Evolutionary conservation across 2,888 invertebrate genomes (phyloP), one percentile per base, ranked within the genome.

Genomic region (Ectemnius lituratus): DNA sequence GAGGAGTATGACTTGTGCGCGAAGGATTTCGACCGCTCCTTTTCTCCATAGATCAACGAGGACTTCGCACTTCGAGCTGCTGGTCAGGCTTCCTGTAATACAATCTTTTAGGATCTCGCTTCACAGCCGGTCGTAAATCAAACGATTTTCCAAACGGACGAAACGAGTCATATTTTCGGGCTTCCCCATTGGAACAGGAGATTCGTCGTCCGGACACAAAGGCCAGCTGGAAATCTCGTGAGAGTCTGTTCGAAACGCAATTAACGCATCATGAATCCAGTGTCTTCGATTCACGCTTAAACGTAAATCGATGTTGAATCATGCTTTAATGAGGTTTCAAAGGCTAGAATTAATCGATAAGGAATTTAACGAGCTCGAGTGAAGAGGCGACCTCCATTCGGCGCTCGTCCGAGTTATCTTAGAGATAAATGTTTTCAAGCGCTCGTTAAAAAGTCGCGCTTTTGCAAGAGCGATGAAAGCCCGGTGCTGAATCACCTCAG

Each of bases 331-430:
- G 73, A 79, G 70, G 76, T 70, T 69, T 76, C 76, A 73, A 67
- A 79, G 68, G 70, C 69, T 71, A 58, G 70, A 70, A 60, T 78
- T 73, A 70, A 73, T 75, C 73, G 79, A 79, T 79, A 78, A 78
- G 56, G 64, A 76, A 78, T 70, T 75, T 78, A 79, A 79, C 72
- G 75, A 79, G 79, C 64, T 70, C 59, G 71, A 68, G 67, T 62
- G 28, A 66, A 66, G 63, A 52, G 18, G 18, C 75, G 78, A 79
- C 78, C 77, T 77, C 67, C 37, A 37, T 37, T 37, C 37, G 37
- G 37, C 67, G 69, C 61, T 63, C 65, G 49, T 62, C 47, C n/a
- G 74, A 61, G 70, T 77, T 79, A 79, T 79, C 75, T 62, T 13
- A 28, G 27, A 63, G 75, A 75, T 77, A 77, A 74, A 74, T 75